Evolutionary conservation across 1,140 invertebrate genomes (phyloP).

Genomic region (Aleiodes sp.): DNA sequence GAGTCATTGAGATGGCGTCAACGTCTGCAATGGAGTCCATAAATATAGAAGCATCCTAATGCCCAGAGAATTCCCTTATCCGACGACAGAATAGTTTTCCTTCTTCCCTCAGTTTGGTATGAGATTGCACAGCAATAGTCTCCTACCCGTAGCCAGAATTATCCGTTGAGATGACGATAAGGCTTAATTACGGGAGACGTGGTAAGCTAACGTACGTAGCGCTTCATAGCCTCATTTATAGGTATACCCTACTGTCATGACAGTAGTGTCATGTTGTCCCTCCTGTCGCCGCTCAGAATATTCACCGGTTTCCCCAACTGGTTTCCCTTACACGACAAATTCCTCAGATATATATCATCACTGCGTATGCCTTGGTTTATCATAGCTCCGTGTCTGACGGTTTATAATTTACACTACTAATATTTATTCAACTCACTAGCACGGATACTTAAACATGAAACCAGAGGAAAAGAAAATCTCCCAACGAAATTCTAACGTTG

Average conservation of each 20-base stretch:
- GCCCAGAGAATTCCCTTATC: background rate
- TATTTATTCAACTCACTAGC: too few relatives aligned
- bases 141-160: background rate
- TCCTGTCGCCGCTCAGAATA: background rate
- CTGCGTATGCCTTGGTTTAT: too few relatives aligned
- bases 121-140: background rate
- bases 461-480: too few relatives aligned
- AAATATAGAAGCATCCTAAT: background rate
- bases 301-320: background rate
- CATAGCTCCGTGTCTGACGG: too few relatives aligned
- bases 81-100: background rate
- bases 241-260: background rate
- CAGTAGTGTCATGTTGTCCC: background rate
- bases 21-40: background rate
- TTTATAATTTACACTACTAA: too few relatives aligned
- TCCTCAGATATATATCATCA: too few relatives aligned
- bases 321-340: background rate
- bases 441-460: too few relatives aligned
- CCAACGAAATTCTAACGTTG: too few relatives aligned
- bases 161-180: constrained; percentile 7
- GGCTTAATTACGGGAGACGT: constrained; percentile 5
- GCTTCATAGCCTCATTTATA: background rate
- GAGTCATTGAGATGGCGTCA: too few relatives aligned
- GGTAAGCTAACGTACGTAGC: background rate
- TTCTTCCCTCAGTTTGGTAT: background rate